phyloP scores from a whole-genome alignment of 2,113 vertebrate species.

The Sapayoa aenigma region DNA sequence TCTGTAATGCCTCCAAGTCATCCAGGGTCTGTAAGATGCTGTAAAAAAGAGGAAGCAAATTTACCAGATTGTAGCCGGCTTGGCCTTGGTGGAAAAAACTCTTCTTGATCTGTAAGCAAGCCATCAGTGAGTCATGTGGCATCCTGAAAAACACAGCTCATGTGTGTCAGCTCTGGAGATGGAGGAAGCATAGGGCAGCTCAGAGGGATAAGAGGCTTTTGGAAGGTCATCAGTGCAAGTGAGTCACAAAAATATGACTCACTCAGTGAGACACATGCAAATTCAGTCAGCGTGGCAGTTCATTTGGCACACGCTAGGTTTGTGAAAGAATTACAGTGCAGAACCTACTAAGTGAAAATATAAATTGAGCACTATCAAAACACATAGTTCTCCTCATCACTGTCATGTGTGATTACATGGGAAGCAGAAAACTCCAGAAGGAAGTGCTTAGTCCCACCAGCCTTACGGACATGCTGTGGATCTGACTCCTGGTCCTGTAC shows the following conservation, averaged over 20 bases:
- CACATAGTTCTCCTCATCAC: neutral
- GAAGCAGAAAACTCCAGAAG: neutral
- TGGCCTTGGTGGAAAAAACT: neutral
- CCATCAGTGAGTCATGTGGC: neutral
- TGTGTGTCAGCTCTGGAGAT: neutral
- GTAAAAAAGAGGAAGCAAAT: neutral
- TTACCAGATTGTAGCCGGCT: neutral
- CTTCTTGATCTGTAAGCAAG: neutral
- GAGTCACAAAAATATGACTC: slow-evolving; percentile 53
- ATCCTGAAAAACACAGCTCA: neutral
- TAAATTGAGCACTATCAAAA: neutral
- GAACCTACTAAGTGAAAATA: neutral
- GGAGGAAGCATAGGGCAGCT: neutral
- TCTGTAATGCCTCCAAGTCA: neutral
- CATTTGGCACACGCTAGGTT: neutral
- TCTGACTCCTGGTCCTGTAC: neutral
- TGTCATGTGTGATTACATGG: neutral
- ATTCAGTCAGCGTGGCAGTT: neutral
- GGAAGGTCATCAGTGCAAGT: slow-evolving; percentile 35
- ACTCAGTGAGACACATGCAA: neutral
- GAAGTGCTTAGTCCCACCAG: neutral
- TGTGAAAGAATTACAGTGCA: neutral
- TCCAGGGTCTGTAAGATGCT: neutral
- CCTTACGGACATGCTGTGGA: neutral
- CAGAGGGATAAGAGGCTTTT: slow-evolving; percentile 34